Evolutionary conservation across 2,888 invertebrate species (phyloP), one percentile per base, ranked within the genome.

Genomic region (Nysson spinosus): DNA sequence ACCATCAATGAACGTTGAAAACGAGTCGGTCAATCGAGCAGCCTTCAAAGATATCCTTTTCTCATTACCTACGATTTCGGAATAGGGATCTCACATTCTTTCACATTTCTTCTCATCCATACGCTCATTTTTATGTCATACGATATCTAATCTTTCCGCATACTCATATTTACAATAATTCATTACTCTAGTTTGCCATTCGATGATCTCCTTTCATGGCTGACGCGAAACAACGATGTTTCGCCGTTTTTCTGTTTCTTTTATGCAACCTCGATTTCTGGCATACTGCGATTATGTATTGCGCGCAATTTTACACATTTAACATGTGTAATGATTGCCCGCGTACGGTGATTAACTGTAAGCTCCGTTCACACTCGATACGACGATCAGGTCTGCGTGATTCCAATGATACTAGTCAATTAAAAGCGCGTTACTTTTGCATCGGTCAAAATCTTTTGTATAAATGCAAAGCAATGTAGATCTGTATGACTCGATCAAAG

Each of bases 121-220:
- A 50, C 50, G 17, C 42, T 44, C 19, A 63, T 46, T 57, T 42
- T 49, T 37, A 26, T 43, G 24, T 54, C 43, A 49, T 35, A 63
- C 50, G 50, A 62, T 65, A 64, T 50, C 60, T 60, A 68, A 40
- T 56, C 65, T 46, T 42, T 55, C 49, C 65, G 56, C 69, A 47
- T 65, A 75, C 54, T 77, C 76, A 73, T 79, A 81, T 81, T 69
- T 81, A 81, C 81, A 81, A 73, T 72, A 79, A 79, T 79, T 80
- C 68, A 58, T 78, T 77, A 69, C 58, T 72, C 71, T 73, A 72
- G 68, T 73, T n/a, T 58, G 62, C 71, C 57, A 54, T 69, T 66
- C 63, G 62, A 9, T 16, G 37, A 75, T 57, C 34, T 65, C 55
- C 35, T 50, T 46, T 28, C 35, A 39, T 62, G 46, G 60, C 57